phyloP scores from a whole-genome alignment of 2,113 vertebrate genomes.

The Indicator indicator region DNA sequence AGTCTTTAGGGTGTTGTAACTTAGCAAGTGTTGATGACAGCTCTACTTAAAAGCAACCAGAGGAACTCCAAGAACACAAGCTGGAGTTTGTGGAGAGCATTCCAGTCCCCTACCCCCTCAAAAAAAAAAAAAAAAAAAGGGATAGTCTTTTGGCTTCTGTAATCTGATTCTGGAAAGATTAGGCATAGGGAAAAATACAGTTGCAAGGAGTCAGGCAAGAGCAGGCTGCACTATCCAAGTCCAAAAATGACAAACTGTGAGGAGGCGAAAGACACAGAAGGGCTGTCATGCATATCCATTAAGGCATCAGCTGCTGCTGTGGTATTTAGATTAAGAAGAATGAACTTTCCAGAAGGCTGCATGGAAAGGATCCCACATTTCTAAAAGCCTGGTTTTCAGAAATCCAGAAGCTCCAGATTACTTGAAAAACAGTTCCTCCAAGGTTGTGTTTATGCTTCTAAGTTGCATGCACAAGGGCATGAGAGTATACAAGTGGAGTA shows the following conservation, averaged over 20 bases:
- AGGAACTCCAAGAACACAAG: not conserved
- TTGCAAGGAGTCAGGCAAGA: not conserved
- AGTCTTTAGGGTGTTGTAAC: slow-evolving; percentile 18
- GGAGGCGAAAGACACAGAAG: not conserved
- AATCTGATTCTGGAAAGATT: not conserved
- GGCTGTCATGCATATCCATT: not conserved
- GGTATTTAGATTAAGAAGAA: slow-evolving; percentile 38
- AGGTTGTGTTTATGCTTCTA: not conserved
- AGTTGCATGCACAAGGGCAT: not conserved
- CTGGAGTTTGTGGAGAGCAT: not conserved
- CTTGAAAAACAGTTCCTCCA: slow-evolving; percentile 10
- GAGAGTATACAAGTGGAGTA: not conserved
- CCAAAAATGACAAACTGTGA: slow-evolving; percentile 28
- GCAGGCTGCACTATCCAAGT: not conserved
- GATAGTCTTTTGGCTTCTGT: not conserved
- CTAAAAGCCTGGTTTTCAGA: slow-evolving; percentile 30
- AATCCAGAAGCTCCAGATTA: not conserved
- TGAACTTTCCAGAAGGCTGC: slow-evolving; percentile 33
- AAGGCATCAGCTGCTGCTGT: not conserved
- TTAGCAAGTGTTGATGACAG: not conserved
- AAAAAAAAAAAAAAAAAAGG: not conserved
- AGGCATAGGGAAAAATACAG: not conserved
- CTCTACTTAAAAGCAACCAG: slow-evolving; percentile 14
- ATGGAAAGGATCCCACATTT: slow-evolving; percentile 13
- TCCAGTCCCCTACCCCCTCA: not conserved